Evolutionary conservation across 1,140 invertebrate species (phyloP), one percentile per base, ranked within the genome.

Genomic region (Hylaeus volcanicus): DNA sequence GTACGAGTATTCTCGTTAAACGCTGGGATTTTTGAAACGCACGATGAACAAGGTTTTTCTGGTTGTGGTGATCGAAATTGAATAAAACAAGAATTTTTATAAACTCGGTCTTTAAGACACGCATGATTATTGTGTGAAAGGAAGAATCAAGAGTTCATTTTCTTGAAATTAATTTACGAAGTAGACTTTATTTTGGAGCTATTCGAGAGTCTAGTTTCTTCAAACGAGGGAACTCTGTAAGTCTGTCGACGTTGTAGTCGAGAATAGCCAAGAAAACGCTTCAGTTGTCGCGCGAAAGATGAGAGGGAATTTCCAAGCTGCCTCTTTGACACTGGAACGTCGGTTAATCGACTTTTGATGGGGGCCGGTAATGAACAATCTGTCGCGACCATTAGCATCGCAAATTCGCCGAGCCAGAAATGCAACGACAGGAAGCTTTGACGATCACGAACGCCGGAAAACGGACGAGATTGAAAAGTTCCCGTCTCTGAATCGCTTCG

Each of bases 321-420:
- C 26, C 15, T 9, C 15, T 15, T 63, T 37, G 55, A 15, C 55
- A 3, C 1, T 37, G 60, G 8, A 74, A 64, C 8, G 53, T 15
- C 37, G 26, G 48, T 51, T 61, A 69, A 77, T 70, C 65, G 43
- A 65, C 14, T 48, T 39, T 14, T 5, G 53, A 51, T 4, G 64
- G 53, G 1, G 26, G 14, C 5, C 8, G 14, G 43, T 69, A 61
- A 77, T 39, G 53, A 76, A n/a, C 72, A 51, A 41, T 60, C 70
- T 48, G 70, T 72, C 5, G 60, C 9, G 14, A 43, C 5, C 39
- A 74, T 64, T 74, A 51, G 48, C 72, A 45, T 68, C 64, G 15
- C n/a, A 56, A 45, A 68, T 68, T 64, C 48, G n/a, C 37, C 56
- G 56, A 15, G 55, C n/a, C 63, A 39, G 63, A 26, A 45, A 65